A percentile compares a stretch with the other conserved stretches of the same genome.
Conservation (phyloP, 2,113 vertebrate genomes). For the Paraplagusia blochii region DNA sequence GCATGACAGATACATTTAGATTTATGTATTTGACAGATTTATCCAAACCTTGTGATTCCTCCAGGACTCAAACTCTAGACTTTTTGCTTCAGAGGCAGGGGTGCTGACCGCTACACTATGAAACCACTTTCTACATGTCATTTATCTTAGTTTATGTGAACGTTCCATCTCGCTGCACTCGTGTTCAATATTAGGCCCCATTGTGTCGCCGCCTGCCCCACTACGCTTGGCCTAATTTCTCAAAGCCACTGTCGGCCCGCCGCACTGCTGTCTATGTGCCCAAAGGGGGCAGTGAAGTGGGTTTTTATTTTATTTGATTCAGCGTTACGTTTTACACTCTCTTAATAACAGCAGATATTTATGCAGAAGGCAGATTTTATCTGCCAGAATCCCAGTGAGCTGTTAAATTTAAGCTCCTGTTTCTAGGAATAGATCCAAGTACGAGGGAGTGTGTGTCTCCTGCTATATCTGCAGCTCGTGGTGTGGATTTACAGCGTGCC, state of each 20-base stretch:
- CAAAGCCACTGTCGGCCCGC: slow-evolving; percentile 14
- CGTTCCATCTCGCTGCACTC: no score
- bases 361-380: slow-evolving; percentile 35
- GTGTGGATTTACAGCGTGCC: slow-evolving; percentile 58
- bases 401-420: slow-evolving; percentile 51
- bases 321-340: slow-evolving; percentile 47
- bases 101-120: no score
- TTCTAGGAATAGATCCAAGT: slow-evolving; percentile 45
- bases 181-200: no score
- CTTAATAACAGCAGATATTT: slow-evolving; percentile 42
- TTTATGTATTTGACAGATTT: no score
- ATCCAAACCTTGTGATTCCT: no score
- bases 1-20: no score
- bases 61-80: no score
- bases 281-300: slow-evolving; percentile 34
- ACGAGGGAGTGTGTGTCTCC: slow-evolving; percentile 13
- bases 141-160: no score
- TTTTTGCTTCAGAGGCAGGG: no score
- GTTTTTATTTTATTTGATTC: slow-evolving; percentile 54
- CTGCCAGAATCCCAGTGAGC: slow-evolving; percentile 29
- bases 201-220: slow-evolving; percentile 26
- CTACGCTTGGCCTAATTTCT: slow-evolving; percentile 36
- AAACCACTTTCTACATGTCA: no score
- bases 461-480: slow-evolving; percentile 50
- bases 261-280: slow-evolving; percentile 12